Percentiles rank a stretch among this genome's conserved stretches.
Conservation (phyloP, 1,140 invertebrate species). For the Drosophila arizonae region DNA sequence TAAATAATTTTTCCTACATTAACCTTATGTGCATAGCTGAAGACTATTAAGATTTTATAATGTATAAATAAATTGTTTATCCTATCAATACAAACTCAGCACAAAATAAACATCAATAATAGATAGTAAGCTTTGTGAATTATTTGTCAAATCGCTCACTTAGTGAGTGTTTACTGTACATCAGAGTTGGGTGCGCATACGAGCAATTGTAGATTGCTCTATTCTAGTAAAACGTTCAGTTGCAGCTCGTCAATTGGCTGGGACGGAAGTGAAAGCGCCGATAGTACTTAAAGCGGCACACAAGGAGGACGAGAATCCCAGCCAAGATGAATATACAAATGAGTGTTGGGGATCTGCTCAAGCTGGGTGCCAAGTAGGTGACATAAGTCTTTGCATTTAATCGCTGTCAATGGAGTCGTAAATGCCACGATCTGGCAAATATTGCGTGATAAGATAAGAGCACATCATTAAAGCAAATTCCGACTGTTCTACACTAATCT, state of each 20-base stretch:
- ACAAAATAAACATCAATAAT: neutral
- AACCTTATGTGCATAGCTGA: neutral
- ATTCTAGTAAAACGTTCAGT: slow-evolving; percentile 50
- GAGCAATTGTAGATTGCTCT: slow-evolving; percentile 36
- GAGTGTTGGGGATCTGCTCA: slow-evolving; percentile 59
- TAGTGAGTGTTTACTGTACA: slow-evolving; percentile 6
- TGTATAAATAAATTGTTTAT: neutral
- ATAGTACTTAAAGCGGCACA: neutral
- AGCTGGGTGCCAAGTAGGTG: slow-evolving; percentile 64
- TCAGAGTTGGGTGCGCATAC: slow-evolving; percentile 10
- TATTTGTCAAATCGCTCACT: neutral
- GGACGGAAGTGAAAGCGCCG: slow-evolving; percentile 54
- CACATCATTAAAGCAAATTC: slow-evolving; percentile 14
- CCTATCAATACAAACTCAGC: neutral
- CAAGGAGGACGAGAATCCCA: neutral
- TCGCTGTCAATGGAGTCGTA: neutral
- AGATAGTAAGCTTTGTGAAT: too few species aligned
- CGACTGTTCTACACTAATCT: neutral
- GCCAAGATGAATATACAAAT: slow-evolving; percentile 52
- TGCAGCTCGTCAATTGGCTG: slow-evolving; percentile 53
- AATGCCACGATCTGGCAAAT: neutral
- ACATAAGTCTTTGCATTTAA: neutral
- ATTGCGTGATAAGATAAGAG: slow-evolving; percentile 41
- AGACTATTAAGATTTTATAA: neutral
- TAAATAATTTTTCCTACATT: too few species aligned